Evolutionary conservation across 2,888 invertebrate genomes (phyloP).

Genomic region (Allophyes oxyacanthae): DNA sequence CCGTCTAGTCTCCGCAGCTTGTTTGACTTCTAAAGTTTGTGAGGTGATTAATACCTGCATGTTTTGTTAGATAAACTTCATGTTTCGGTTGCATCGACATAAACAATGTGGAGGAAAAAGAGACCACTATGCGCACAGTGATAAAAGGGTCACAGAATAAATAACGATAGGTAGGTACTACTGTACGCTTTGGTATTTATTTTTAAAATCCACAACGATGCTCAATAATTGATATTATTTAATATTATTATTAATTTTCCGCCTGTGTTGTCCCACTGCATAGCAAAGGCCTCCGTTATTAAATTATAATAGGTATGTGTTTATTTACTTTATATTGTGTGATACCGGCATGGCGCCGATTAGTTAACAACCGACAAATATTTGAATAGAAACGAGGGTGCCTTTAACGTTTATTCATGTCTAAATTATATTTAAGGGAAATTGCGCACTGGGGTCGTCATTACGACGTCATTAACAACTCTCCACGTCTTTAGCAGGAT

Average conservation of each 20-base stretch:
- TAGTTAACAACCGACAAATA: constrained; percentile 36
- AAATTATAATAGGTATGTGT: neutral
- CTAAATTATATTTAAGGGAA: constrained; percentile 48
- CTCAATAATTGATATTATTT: too few relatives aligned
- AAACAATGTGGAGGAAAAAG: too few relatives aligned
- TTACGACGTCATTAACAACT: constrained; percentile 71
- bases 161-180: too few relatives aligned
- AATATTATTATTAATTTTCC: too few relatives aligned
- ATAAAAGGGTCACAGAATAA: too few relatives aligned
- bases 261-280: too few relatives aligned
- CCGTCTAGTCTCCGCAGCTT: constrained; percentile 7
- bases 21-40: constrained; percentile 33
- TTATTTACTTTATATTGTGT: constrained; percentile 19
- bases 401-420: constrained; percentile 41
- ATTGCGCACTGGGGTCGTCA: constrained; percentile 57
- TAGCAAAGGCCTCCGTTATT: too few relatives aligned
- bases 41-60: constrained; percentile 25
- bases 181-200: too few relatives aligned
- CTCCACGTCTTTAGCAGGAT: constrained; percentile 66
- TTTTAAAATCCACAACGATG: constrained; percentile 6
- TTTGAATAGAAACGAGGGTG: constrained; percentile 45
- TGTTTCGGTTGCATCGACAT: neutral
- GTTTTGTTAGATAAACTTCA: constrained; percentile 16
- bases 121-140: too few relatives aligned
- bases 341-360: constrained; percentile 24